Base-by-base conservation (phyloP, 2,797 vertebrate genomes). In the Tragelaphus oryx region DNA sequence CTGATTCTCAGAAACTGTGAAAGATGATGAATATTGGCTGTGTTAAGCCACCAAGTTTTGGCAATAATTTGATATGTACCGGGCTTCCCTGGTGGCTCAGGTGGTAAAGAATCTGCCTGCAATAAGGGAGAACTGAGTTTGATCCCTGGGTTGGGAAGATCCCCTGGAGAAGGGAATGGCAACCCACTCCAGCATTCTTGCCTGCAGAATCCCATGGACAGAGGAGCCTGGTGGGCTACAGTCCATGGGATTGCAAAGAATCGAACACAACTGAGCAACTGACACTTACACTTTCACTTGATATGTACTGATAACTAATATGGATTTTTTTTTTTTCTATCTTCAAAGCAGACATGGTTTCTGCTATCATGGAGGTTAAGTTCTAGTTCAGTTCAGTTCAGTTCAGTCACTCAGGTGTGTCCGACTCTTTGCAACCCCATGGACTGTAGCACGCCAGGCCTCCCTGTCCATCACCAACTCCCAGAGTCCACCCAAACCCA, bases 261-360 rank as follows among this genome's bases (percentile, higher is more conserved):
- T 68, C 1, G 2, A 22, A 68, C 1, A 1, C 0, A 0, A 68
- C 65, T 37, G 33, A 22, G 33, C 10, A 68, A 37, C 33, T 22
- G 37, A 68, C 33, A 68, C 62, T 37, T 68, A 10, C 65, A 68
- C 65, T 68, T 68, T 18, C 24, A 76, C 46, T 76, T 48, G 16
- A 76, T 76, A 76, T 18, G 33, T 8, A 82, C 41, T 20, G 30
- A 37, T 44, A 59, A 82, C 30, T 62, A n/a, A 54, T 28, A 33
- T 1, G 76, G 8, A 14, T 13, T 52, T 79, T 52, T 78, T 71
- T 26, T 33, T 50, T 14, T 55, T 5, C 24, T 2, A 0, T 48
- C 44, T 82, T 10, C 3, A 79, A 90, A 52, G 65, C 4, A 57
- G 33, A 65, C 17, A 6, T 50, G 41, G 37, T n/a, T 68, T 94